These are phyloP conservation scores for Oedothorax gibbosus DNA, from an alignment of 1,140 invertebrate genomes.

Conservation along the genomic window DNA sequence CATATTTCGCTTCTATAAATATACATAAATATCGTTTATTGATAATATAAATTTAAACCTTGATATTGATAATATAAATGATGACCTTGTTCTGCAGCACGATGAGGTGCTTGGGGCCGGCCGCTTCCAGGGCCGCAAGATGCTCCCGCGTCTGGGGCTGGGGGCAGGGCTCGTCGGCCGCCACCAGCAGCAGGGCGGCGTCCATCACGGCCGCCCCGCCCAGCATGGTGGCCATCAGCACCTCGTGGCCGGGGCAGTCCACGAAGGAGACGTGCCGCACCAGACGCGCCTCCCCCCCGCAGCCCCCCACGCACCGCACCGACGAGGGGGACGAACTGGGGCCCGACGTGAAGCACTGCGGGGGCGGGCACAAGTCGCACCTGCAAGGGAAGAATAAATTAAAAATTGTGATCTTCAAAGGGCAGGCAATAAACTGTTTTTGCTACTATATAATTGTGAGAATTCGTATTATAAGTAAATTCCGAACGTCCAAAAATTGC, in stretches of 20 bases:
- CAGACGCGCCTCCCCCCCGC: constrained; percentile 75
- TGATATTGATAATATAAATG: too few relatives aligned
- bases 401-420: too few relatives aligned
- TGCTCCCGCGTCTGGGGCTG: constrained; percentile 99
- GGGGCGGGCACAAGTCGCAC: constrained; percentile 79
- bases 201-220: constrained; percentile 99
- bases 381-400: constrained; percentile 64
- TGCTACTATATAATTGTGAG: too few relatives aligned
- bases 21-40: too few relatives aligned
- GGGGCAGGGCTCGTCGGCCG: constrained; percentile 96
- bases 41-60: too few relatives aligned
- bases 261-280: constrained; percentile 96
- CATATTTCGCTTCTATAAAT: too few relatives aligned
- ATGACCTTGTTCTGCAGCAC: constrained; percentile 99
- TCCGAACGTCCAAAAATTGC: too few relatives aligned
- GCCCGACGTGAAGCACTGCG: constrained; percentile 92
- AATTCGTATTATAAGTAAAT: too few relatives aligned
- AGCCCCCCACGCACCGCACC: constrained; percentile 86
- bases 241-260: constrained; percentile 99
- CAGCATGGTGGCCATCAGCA: constrained; percentile 99
- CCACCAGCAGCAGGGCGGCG: constrained; percentile 80
- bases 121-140: constrained; percentile 98
- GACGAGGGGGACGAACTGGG: constrained; percentile 93
- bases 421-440: too few relatives aligned
- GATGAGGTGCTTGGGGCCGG: constrained; percentile 98